Evolutionary conservation across 2,797 vertebrate genomes (phyloP).

Genomic region (Tachyglossus aculeatus): DNA sequence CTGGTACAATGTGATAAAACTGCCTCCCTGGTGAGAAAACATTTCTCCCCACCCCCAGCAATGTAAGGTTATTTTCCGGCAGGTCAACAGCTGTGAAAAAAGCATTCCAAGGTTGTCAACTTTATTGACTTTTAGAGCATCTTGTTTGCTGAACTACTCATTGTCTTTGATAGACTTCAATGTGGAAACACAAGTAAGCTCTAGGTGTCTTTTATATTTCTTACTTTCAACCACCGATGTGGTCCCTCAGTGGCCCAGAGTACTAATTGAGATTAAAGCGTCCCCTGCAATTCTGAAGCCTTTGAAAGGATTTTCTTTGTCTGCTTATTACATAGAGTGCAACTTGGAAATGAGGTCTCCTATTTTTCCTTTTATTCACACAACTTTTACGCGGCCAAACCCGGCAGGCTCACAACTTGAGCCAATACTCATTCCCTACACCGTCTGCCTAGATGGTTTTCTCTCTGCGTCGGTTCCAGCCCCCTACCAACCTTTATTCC

Average conservation of each 20-base stretch:
- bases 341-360: not conserved
- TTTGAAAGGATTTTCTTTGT: not conserved
- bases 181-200: not conserved
- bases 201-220: not conserved
- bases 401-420: not conserved
- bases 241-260: not conserved
- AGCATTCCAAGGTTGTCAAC: not conserved
- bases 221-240: not conserved
- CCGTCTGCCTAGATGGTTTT: constrained; percentile 2
- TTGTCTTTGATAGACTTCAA: not conserved
- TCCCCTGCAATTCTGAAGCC: not conserved
- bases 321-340: not conserved
- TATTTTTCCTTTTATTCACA: not conserved
- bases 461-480: not conserved
- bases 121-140: not conserved
- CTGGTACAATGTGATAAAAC: not conserved
- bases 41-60: not conserved
- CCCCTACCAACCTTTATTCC: not conserved
- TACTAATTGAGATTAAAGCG: not conserved
- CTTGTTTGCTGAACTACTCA: not conserved
- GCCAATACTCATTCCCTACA: not conserved
- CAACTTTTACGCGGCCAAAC: not conserved
- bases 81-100: not conserved
- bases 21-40: not conserved
- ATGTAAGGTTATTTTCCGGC: not conserved